Evolutionary conservation across 2,113 vertebrate genomes (phyloP).

Genomic region (Laticauda laticaudata): DNA sequence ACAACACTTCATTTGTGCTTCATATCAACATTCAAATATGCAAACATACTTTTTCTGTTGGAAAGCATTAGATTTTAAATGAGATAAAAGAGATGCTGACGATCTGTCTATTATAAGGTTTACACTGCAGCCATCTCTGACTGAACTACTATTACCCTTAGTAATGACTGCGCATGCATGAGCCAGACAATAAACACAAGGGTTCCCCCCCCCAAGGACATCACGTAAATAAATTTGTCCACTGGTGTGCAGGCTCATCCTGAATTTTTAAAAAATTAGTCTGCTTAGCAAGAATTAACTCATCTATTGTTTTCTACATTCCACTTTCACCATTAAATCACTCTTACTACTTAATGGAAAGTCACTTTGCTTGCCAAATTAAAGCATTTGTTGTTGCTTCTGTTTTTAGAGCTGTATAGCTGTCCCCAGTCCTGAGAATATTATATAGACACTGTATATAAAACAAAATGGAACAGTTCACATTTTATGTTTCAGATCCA

Average conservation of each 20-base stretch:
- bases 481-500: constrained; percentile 45
- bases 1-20: not conserved
- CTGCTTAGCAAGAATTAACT: constrained; percentile 33
- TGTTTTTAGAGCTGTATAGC: constrained; percentile 59
- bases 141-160: not conserved
- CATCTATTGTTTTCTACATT: constrained; percentile 64
- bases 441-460: constrained; percentile 39
- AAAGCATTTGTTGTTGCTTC: constrained; percentile 59
- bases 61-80: not conserved
- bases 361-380: constrained; percentile 63
- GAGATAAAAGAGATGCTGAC: not conserved
- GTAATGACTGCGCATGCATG: not conserved
- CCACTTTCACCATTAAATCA: constrained; percentile 67
- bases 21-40: not conserved
- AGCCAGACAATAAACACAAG: not conserved
- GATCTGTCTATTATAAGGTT: not conserved
- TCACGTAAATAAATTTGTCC: not conserved
- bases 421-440: constrained; percentile 61
- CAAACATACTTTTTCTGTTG: not conserved
- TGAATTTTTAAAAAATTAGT: not conserved
- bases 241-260: not conserved
- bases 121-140: not conserved
- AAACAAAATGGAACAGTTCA: constrained; percentile 60
- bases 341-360: constrained; percentile 71
- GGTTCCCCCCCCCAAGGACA: not conserved